Conservation (phyloP, 2,888 invertebrate species). For the Epirrhoe tristata region DNA sequence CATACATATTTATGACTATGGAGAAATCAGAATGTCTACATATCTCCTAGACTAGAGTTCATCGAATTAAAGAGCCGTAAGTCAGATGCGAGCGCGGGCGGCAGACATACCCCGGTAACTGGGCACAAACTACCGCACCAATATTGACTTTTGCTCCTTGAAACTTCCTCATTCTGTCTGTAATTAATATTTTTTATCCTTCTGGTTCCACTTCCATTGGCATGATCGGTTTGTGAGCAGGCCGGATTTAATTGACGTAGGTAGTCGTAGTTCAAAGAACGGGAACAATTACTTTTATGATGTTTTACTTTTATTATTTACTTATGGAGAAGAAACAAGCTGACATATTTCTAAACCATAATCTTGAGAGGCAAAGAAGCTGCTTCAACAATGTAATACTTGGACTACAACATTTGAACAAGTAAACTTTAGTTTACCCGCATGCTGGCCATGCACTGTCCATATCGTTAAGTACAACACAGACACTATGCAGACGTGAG, state of each 20-base stretch:
- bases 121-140: slow-evolving; percentile 73
- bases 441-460: slow-evolving; percentile 26
- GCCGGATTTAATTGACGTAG: slow-evolving; percentile 18
- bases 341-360: no score
- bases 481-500: slow-evolving; percentile 34
- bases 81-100: slow-evolving; percentile 47
- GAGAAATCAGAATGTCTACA: not conserved
- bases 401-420: slow-evolving; percentile 17
- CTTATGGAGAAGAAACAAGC: no score
- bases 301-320: no score
- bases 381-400: slow-evolving; percentile 8
- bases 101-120: slow-evolving; percentile 70
- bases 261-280: slow-evolving; percentile 8
- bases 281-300: no score
- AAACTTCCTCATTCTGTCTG: slow-evolving; percentile 66
- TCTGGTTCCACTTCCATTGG: slow-evolving; percentile 26
- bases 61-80: slow-evolving; percentile 41
- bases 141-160: slow-evolving; percentile 75
- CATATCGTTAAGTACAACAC: slow-evolving; percentile 33
- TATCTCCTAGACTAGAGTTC: not conserved
- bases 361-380: not conserved
- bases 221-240: slow-evolving; percentile 30
- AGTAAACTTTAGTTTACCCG: slow-evolving; percentile 27
- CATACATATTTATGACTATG: no score
- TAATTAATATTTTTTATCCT: slow-evolving; percentile 65